These are phyloP conservation scores for Muscicapa striata DNA, from an alignment of 2,797 vertebrate genomes.

Conservation along the genomic window DNA sequence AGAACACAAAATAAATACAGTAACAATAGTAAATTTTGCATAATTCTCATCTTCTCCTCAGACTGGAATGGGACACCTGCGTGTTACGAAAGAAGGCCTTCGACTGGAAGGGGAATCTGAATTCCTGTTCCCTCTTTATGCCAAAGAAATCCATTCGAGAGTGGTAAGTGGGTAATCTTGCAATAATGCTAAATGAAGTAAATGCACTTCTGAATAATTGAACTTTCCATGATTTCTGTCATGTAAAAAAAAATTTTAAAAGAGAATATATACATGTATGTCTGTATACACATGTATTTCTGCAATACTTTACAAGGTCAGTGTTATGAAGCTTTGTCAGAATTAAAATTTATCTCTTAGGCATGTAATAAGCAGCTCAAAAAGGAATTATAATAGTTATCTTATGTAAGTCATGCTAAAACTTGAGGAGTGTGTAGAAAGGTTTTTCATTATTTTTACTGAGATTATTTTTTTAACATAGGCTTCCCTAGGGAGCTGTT, in stretches of 20 bases:
- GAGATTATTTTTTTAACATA: not conserved
- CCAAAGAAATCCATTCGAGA: slow-evolving; percentile 93
- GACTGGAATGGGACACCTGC: slow-evolving; percentile 93
- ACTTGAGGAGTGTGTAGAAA: not conserved
- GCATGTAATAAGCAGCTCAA: not conserved
- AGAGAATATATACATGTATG: no score
- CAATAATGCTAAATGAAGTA: not conserved
- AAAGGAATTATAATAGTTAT: not conserved
- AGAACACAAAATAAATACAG: not conserved
- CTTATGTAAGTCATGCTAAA: not conserved
- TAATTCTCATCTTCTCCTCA: slow-evolving; percentile 65
- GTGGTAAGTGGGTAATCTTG: slow-evolving; percentile 77
- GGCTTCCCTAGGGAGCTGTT: not conserved
- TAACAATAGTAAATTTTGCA: not conserved
- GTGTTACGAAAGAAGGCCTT: slow-evolving; percentile 87
- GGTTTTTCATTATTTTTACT: not conserved
- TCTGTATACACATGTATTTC: not conserved
- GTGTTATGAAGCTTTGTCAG: not conserved
- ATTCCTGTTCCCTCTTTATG: slow-evolving; percentile 92
- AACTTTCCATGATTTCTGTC: not conserved
- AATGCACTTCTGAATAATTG: not conserved
- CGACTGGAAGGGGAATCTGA: slow-evolving; percentile 93
- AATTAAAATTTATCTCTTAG: not conserved
- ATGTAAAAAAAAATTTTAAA: not conserved
- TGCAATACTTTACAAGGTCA: not conserved